Percentiles rank a stretch among this genome's conserved stretches.
Conservation (phyloP, 2,113 vertebrate genomes). For the Azemiops feae region DNA sequence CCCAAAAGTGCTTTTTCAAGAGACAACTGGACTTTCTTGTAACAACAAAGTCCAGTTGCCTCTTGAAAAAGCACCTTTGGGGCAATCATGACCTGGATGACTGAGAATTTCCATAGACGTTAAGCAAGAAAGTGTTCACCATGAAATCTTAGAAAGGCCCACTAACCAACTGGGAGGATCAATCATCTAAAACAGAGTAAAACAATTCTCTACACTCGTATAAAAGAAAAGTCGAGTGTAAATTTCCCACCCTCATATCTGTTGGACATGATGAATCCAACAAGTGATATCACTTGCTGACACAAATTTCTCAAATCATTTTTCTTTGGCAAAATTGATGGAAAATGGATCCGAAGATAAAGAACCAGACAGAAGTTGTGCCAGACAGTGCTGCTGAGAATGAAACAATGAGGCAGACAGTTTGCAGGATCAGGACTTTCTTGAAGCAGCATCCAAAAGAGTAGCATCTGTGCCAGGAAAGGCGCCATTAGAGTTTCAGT, state of each 20-base stretch:
- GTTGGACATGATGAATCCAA: neutral
- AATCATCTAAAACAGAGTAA: neutral
- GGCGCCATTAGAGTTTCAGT: neutral
- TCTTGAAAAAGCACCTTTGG: no score
- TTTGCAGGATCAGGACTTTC: neutral
- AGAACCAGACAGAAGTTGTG: neutral
- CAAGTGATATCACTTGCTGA: neutral
- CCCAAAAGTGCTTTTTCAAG: no score
- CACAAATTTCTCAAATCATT: neutral
- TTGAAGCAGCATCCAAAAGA: neutral
- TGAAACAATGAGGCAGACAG: neutral
- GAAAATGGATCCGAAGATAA: neutral
- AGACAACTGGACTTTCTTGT: no score
- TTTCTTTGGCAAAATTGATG: neutral
- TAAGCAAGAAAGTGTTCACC: neutral
- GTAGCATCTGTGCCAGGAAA: neutral
- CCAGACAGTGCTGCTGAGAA: neutral
- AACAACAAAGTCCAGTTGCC: no score
- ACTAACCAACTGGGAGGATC: neutral
- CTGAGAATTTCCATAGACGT: no score
- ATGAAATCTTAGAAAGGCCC: neutral
- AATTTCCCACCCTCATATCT: neutral
- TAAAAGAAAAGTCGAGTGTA: neutral
- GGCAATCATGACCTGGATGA: no score
- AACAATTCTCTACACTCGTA: neutral